Evolutionary conservation across 2,888 invertebrate genomes (phyloP).

Genomic region (Ochropacha duplaris): DNA sequence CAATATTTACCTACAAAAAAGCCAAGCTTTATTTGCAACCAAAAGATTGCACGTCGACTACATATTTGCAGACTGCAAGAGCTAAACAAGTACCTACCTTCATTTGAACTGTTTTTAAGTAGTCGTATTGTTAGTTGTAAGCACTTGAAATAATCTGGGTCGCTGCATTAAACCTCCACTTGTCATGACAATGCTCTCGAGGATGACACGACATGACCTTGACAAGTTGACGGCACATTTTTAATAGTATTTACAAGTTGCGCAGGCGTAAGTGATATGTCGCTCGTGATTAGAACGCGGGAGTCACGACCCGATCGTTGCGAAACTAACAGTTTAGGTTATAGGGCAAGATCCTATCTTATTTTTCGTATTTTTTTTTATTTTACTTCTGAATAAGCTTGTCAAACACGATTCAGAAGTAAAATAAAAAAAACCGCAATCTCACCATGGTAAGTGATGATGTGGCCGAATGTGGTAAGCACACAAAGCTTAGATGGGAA

Average conservation of each 20-base stretch:
- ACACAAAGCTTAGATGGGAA: too few species aligned
- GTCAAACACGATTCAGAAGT: too few species aligned
- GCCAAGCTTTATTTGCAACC: too few species aligned
- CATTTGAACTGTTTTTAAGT: not conserved
- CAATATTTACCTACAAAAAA: too few species aligned
- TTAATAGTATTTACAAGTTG: constrained; percentile 30
- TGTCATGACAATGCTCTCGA: constrained; percentile 32
- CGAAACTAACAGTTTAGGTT: constrained; percentile 39
- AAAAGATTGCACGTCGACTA: too few species aligned
- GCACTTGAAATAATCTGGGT: constrained; percentile 12
- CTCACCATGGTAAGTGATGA: too few species aligned
- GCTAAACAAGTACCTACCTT: not conserved
- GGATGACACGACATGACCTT: constrained; percentile 28
- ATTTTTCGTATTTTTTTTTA: too few species aligned
- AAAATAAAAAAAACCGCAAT: too few species aligned
- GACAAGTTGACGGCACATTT: constrained; percentile 41
- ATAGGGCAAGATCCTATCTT: constrained; percentile 20
- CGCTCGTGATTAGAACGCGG: constrained; percentile 50
- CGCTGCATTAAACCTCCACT: constrained; percentile 18
- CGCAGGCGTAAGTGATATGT: constrained; percentile 42
- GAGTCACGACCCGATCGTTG: constrained; percentile 66
- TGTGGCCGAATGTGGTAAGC: too few species aligned
- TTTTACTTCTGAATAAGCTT: too few species aligned
- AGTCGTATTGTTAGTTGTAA: constrained; percentile 3
- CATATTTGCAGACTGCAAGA: not conserved